These are phyloP conservation scores for Eospalax fontanierii DNA, from an alignment of 2,797 vertebrate genomes.

Conservation along the genomic window DNA sequence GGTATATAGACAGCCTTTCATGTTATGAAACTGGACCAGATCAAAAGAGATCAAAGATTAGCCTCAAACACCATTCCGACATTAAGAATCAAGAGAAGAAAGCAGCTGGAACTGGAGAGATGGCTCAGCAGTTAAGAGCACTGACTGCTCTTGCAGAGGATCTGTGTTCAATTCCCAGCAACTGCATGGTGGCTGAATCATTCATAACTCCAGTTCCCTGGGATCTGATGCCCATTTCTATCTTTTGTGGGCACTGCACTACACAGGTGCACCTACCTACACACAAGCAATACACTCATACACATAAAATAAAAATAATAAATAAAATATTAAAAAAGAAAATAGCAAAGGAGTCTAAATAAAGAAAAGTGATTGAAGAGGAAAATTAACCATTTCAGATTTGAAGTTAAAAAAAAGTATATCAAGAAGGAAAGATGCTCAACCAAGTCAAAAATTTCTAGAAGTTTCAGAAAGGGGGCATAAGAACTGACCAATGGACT, in stretches of 20 bases:
- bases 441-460: background rate
- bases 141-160: too few species aligned
- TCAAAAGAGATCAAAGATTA: background rate
- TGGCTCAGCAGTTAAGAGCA: too few species aligned
- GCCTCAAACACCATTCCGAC: background rate
- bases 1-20: background rate
- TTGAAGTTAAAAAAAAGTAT: background rate
- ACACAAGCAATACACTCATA: too few species aligned
- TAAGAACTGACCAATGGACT: background rate
- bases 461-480: slow-evolving; percentile 14
- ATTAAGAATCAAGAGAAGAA: slow-evolving; percentile 1
- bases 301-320: too few species aligned
- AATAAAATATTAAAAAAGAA: too few species aligned
- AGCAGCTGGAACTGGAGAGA: too few species aligned
- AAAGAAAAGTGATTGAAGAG: background rate
- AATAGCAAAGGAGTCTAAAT: background rate
- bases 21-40: background rate
- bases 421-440: background rate
- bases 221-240: too few species aligned
- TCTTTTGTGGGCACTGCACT: too few species aligned
- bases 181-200: too few species aligned
- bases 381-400: background rate
- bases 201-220: too few species aligned
- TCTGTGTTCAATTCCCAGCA: too few species aligned
- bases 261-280: too few species aligned